phyloP scores from a whole-genome alignment of 1,140 invertebrate species.

The Drosophila busckii region DNA sequence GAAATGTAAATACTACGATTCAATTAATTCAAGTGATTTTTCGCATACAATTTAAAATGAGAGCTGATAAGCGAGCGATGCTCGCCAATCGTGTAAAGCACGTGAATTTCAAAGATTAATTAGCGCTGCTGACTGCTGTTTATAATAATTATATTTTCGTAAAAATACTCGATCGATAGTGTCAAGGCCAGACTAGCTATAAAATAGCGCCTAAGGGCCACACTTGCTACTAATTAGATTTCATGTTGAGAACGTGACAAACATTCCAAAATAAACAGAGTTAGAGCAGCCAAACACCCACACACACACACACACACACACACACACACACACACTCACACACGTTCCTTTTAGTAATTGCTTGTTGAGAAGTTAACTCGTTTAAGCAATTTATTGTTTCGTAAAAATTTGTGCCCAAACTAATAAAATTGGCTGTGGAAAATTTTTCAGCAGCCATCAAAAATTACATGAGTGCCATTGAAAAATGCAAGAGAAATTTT shows the following conservation, averaged over 20 bases:
- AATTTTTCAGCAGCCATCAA: constrained; percentile 30
- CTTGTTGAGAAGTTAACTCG: constrained; percentile 11
- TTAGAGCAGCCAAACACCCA: background rate
- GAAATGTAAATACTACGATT: background rate
- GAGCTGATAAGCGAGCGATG: no score
- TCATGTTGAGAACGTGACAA: constrained; percentile 17
- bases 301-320: background rate
- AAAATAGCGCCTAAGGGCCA: constrained; percentile 6
- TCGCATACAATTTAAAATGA: no score
- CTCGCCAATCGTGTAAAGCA: no score
- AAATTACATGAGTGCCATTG: constrained; percentile 12
- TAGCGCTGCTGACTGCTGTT: background rate
- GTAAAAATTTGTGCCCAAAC: constrained; percentile 48
- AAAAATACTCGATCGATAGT: no score
- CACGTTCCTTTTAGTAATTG: no score
- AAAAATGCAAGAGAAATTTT: no score
- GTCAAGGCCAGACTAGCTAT: constrained; percentile 43
- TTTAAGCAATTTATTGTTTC: constrained; percentile 22
- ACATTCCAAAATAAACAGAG: constrained; percentile 13
- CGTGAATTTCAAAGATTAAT: no score
- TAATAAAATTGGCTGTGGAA: constrained; percentile 45
- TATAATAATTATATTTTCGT: background rate
- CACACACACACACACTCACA: background rate
- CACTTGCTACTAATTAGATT: constrained; percentile 14
- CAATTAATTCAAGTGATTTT: constrained; percentile 9